Base-by-base conservation (phyloP, 2,113 vertebrate species). In the Gobiocypris rarus region DNA sequence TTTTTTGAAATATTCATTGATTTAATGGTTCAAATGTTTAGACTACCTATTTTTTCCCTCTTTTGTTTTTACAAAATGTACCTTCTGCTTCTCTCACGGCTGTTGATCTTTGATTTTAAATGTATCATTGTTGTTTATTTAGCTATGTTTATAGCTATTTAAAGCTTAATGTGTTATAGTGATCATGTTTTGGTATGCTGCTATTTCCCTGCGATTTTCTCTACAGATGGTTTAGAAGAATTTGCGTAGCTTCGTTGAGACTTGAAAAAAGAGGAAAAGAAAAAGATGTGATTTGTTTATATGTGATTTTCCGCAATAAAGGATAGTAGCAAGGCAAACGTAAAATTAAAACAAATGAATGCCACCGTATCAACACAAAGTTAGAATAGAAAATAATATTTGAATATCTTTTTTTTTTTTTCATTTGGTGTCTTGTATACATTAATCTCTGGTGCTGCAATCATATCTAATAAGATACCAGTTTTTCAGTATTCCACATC, bases 371-470 rank as follows among this genome's bases (percentile, higher is more conserved):
- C 70, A 48, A 73, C 38, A 43, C 28, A 34, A 76, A 38, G 9
- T 76, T 58, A 0, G 58, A 38, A 38, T 58, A 9, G 34, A 58
- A 76, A 38, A 74, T 15, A 14, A 28, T 17, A 50, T 50, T 50
- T 41, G 4, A 41, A 50, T 74, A 19, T 13, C 10, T 7, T 13
- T 14, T 13, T 14, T 41, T 14, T 41, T 41, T n/a, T 24, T 9
- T 0, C 28, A n/a, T 24, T 45, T 28, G 34, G n/a, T 63, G 38
- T 81, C 24, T 81, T 81, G 5, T 11, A 69, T 70, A 31, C 63
- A 81, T 54, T 54, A 26, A 81, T 71, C 17, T 70, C 45, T 82
- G 63, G 80, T 82, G 80, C 80, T 67, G 45, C 61, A 67, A 13
- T 81, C 61, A 52, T 81, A 48, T 81, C 19, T 19, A 54, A 54